A percentile compares a stretch with the other conserved stretches of the same genome.
Evolutionary conservation across 2,797 vertebrate species (phyloP).

Genomic region (Lophius americanus): DNA sequence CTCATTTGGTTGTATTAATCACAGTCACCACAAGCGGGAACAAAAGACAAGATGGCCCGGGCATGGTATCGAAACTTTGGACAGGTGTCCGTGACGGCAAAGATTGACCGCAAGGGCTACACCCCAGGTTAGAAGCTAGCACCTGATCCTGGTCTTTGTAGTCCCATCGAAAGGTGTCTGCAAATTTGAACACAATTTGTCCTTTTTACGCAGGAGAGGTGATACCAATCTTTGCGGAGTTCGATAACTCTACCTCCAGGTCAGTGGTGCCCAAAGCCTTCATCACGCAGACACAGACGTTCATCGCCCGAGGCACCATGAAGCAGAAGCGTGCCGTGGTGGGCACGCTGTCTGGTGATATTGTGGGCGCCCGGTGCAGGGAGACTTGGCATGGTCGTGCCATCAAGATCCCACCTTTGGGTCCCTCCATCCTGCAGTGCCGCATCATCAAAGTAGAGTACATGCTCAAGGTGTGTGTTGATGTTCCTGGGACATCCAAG

Average conservation of each 20-base stretch:
- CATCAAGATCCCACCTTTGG: constrained; percentile 93
- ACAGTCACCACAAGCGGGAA: constrained; percentile 94
- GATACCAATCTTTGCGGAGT: constrained; percentile 95
- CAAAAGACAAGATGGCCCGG: constrained; percentile 91
- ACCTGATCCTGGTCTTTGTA: not conserved
- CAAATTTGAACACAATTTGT: not conserved
- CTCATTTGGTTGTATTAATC: constrained; percentile 13
- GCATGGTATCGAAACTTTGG: constrained; percentile 93
- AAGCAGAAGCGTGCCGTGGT: constrained; percentile 93
- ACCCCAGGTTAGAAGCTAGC: constrained; percentile 86
- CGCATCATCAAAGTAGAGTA: constrained; percentile 96
- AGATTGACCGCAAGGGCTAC: constrained; percentile 97
- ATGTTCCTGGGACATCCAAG: constrained; percentile 94
- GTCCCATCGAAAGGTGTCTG: not conserved
- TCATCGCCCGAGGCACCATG: constrained; percentile 90
- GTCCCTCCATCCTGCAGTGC: constrained; percentile 94
- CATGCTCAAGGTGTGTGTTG: constrained; percentile 92
- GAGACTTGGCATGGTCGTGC: constrained; percentile 93
- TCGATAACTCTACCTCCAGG: constrained; percentile 90
- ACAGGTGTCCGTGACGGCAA: constrained; percentile 91
- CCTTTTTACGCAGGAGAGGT: constrained; percentile 85
- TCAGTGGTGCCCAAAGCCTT: constrained; percentile 89
- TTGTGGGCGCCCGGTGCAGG: constrained; percentile 81
- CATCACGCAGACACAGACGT: constrained; percentile 96
- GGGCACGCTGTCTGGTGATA: constrained; percentile 87